Evolutionary conservation across 2,888 invertebrate species (phyloP), one percentile per base, ranked within the genome.

Genomic region (Cryptus armator): DNA sequence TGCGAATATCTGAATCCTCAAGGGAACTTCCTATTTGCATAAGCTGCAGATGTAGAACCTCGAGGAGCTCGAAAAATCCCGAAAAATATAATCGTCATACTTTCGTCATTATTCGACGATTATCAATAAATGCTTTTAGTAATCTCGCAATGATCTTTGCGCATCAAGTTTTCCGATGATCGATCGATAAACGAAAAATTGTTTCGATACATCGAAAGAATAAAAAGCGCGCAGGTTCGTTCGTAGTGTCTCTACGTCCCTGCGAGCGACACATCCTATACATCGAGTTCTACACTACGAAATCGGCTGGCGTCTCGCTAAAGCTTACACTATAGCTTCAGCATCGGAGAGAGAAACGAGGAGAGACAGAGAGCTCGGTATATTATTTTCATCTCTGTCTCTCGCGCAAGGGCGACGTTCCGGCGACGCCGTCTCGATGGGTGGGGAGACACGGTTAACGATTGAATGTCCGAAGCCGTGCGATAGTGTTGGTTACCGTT

Each of bases 401-500:
- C 4, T 75, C 64, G 48, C 12, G 71, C 59, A 64, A 62, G 70
- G 62, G 70, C 59, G 70, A 70, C 46, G 56, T 77, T 68, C 44
- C 1, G 32, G 44, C 66, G 43, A 43, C 64, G 76, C n/a, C 19
- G 53, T 67, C 56, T 32, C 53, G 44, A 46, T 56, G 37, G 48
- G 53, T 87, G 86, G 78, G 85, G 84, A 79, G 83, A 19, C 74
- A 82, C 85, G 84, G 80, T 83, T 86, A 85, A 88, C 84, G 89
- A 87, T 88, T 89, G 90, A 90, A 90, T 88, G 88, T 81, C 82
- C 79, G 68, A 29, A 16, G 70, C 79, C 44, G 29, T 43, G 72
- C 56, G 64, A 53, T 19, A 85, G 87, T 88, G 77, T 89, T 86
- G 86, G 88, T 71, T 91, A 90, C 91, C 91, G 91, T 91, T 91